Evolutionary conservation across 2,888 invertebrate species (phyloP).

Genomic region (Agrochola litura): DNA sequence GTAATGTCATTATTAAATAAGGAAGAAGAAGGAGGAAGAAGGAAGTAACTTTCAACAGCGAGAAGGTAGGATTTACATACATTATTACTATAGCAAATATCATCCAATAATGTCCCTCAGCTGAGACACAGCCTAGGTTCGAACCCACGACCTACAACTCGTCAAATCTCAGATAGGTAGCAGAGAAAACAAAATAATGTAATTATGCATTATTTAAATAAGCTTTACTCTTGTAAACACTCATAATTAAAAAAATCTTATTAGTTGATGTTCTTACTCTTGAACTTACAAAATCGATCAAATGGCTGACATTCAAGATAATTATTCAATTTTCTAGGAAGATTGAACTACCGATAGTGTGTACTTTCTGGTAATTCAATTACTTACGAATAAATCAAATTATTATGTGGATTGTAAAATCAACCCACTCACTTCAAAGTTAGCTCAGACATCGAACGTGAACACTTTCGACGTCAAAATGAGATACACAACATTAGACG

Average conservation of each 20-base stretch:
- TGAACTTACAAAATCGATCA: conserved; percentile 15
- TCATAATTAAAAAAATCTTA: background rate
- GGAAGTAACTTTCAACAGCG: too few species aligned
- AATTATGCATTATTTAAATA: too few species aligned
- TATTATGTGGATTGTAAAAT: background rate
- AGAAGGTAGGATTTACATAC: too few species aligned
- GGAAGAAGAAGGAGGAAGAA: too few species aligned
- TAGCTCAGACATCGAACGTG: background rate
- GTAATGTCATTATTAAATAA: too few species aligned
- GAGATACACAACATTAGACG: background rate
- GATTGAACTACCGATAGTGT: too few species aligned
- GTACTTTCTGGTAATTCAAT: too few species aligned
- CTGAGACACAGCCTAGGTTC: too few species aligned
- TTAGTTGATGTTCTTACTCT: background rate
- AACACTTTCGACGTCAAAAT: background rate
- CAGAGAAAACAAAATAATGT: background rate
- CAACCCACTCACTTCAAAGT: background rate
- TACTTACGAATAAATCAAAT: too few species aligned
- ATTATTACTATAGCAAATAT: background rate
- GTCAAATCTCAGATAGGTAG: too few species aligned
- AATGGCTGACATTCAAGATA: background rate
- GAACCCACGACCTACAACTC: too few species aligned
- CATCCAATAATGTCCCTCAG: background rate
- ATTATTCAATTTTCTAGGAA: background rate
- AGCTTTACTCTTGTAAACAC: too few species aligned